Conservation (phyloP, 2,888 invertebrate species). For the Thecophora atra region DNA sequence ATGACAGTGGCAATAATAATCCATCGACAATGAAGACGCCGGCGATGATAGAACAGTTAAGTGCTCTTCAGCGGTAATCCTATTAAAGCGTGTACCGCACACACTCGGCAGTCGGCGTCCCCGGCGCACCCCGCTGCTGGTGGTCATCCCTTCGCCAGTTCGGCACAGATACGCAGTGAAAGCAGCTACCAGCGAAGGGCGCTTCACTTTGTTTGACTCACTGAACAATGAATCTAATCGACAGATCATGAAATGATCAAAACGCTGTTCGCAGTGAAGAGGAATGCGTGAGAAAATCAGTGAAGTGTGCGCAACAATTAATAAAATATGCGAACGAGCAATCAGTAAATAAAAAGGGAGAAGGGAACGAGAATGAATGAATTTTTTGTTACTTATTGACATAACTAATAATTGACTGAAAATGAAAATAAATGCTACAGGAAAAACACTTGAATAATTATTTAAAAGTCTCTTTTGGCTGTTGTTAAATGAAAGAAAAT, state of each 20-base stretch:
- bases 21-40: conserved; percentile 17
- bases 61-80: conserved; percentile 64
- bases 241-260: conserved; percentile 64
- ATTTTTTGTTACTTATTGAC: no score
- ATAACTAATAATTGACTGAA: background rate
- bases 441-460: no score
- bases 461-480: no score
- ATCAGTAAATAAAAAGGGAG: conserved; percentile 41
- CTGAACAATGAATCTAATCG: conserved; percentile 63
- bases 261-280: conserved; percentile 5
- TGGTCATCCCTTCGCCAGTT: background rate
- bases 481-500: no score
- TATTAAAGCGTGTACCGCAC: conserved; percentile 57
- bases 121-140: conserved; percentile 19
- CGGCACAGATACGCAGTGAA: conserved; percentile 7
- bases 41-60: conserved; percentile 52
- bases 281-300: conserved; percentile 44
- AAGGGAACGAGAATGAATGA: background rate
- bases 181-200: conserved; percentile 42
- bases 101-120: conserved; percentile 12
- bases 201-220: conserved; percentile 41
- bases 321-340: conserved; percentile 44
- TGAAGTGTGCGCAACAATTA: conserved; percentile 39
- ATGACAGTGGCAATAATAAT: conserved; percentile 17
- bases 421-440: background rate